Evolutionary conservation across 2,888 invertebrate species (phyloP), one percentile per base, ranked within the genome.

Genomic region (Neoitamus cyanurus): DNA sequence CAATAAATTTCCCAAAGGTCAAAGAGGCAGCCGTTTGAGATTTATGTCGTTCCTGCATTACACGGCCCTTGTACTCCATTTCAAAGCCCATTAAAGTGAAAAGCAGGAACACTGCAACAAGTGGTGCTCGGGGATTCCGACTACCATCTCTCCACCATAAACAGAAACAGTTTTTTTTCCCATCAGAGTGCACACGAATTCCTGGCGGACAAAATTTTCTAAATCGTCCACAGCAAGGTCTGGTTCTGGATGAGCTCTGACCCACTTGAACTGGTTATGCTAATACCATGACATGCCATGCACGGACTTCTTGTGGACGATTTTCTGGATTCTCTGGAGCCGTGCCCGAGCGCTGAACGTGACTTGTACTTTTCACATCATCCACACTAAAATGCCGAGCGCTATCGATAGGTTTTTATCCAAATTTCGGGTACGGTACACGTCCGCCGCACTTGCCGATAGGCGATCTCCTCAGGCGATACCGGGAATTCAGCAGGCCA

Each of bases 1-100:
- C 34, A 20, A 73, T 73, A 73, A 73, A 73, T 73, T 73, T 20
- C 36, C 58, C 15, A 73, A 73, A 73, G 73, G 73, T 73, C 73
- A 73, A 73, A 73, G 34, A 34, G 73, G 73, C 73, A 73, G 36
- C 34, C 73, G 11, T 73, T 73, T n/a, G 31, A 73, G 73, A 73
- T 73, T 73, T 73, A 73, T 58, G 58, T 58, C 11, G 58, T 58
- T 25, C 58, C 25, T 58, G 7, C 58, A 58, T 58, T 58, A 58
- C 58, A 58, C 58, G 58, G 25, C 58, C 25, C 58, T 58, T 58
- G 58, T 58, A 58, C 58, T 58, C 58, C 58, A 58, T 58, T 58
- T 58, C 58, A 9, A 58, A 15, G 58, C 25, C 58, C 58, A 58
- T 58, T 58, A 20, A 58, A 58, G 25, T 58, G 25, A 58, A 58